phyloP scores from a whole-genome alignment of 2,888 invertebrate species.

The Branchipolynoe longqiensis region DNA sequence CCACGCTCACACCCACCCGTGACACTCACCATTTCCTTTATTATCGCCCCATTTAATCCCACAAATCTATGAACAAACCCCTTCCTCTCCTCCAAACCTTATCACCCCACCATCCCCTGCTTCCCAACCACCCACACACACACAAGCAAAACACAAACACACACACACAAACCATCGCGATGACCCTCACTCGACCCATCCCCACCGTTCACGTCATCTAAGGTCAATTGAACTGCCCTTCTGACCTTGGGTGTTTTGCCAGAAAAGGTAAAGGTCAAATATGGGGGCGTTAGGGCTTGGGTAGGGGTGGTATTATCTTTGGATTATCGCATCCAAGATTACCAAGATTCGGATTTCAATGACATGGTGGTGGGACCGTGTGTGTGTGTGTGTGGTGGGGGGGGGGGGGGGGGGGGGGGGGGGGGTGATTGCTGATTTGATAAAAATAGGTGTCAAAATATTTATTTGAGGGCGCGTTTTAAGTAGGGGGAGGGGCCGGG shows the following conservation, averaged over 20 bases:
- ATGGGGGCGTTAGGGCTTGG: too few relatives aligned
- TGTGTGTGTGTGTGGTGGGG: too few relatives aligned
- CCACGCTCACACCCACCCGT: background rate
- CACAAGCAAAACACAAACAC: background rate
- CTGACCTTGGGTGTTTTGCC: slow-evolving; percentile 15
- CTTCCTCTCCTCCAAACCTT: background rate
- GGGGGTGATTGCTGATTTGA: slow-evolving; percentile 3
- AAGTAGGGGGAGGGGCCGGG: background rate
- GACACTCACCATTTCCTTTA: background rate
- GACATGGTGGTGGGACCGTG: too few relatives aligned
- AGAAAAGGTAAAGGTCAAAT: background rate
- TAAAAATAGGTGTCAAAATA: background rate
- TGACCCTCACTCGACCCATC: background rate
- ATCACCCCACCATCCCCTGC: background rate
- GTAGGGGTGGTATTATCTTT: slow-evolving; percentile 8
- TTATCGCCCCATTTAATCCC: slow-evolving; percentile 1
- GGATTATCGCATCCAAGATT: slow-evolving; percentile 7
- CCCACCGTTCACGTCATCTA: background rate
- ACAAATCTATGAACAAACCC: background rate
- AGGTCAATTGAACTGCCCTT: slow-evolving; percentile 20
- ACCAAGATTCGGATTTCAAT: background rate
- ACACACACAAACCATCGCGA: background rate
- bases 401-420: background rate
- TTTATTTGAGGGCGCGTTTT: background rate
- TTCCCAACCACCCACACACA: background rate